Evolutionary conservation across 2,113 vertebrate genomes (phyloP), one percentile per base, ranked within the genome.

Genomic region (Thalassarche chlororhynchos): DNA sequence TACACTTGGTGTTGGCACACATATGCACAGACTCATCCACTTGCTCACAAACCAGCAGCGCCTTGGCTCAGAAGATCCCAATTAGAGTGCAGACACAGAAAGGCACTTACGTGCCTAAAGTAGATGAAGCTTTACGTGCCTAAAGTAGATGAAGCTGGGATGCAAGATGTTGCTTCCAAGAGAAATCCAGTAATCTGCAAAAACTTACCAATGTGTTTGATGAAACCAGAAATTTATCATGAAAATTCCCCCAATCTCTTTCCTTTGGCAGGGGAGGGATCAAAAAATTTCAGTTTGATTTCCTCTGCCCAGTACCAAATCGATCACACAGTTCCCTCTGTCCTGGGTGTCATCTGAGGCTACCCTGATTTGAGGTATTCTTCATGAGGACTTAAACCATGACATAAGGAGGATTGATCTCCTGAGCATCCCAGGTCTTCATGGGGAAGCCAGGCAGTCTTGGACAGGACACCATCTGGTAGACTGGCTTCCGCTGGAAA

Each of bases 251-350:
- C 12, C 12, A 14, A 2, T 57, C 47, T 26, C 31, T 89, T 85
- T 51, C 14, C 6, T 31, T 75, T 47, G 14, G 11, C 38, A 7
- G 29, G 9, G 3, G 11, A 9, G 7, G 13, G 7, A 11, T 17
- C 1, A 46, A 78, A 77, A n/a, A 7, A 9, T 6, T 60, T 23
- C 12, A 38, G 2, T 84, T 86, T 29, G 2, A 42, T 66, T 91
- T 92, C n/a, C 23, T 78, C 46, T 89, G 25, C 6, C 26, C 5
- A 29, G 36, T 66, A n/a, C 19, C 5, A 74, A 70, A 69, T 23
- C 0, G 0, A 77, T 70, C 64, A 62, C 9, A 4, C 31, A 31
- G 10, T 84, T 77, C 58, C 7, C 23, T 60, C 1, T 1, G n/a
- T 46, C 34, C 32, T 68, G 17, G 7, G 5, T 84, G 36, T 60